These are phyloP conservation scores for Numida meleagris DNA, from an alignment of 2,113 vertebrate genomes.

Conservation along the genomic window DNA sequence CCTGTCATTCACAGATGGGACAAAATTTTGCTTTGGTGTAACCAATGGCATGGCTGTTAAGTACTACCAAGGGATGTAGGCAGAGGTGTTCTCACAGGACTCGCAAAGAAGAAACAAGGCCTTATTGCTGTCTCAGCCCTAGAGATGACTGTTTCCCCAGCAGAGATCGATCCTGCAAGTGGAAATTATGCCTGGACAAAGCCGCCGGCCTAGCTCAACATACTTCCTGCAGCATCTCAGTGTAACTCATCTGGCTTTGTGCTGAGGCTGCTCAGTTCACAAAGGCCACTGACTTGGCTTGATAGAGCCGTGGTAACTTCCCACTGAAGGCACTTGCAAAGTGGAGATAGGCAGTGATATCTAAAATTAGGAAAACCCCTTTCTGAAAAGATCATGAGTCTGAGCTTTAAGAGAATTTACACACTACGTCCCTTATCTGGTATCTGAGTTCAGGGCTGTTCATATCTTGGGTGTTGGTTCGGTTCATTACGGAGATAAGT, in stretches of 20 bases:
- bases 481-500: slow-evolving; percentile 5
- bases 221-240: neutral
- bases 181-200: accelerated
- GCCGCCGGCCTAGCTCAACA: neutral
- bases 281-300: accelerated
- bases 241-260: neutral
- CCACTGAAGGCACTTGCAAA: neutral
- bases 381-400: neutral
- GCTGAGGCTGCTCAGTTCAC: neutral
- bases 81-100: neutral
- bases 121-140: neutral
- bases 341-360: neutral
- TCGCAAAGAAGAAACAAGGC: neutral
- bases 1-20: neutral
- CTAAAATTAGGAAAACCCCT: slow-evolving; percentile 10
- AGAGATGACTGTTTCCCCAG: neutral
- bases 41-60: neutral
- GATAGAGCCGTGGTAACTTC: neutral
- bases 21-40: neutral
- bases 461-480: slow-evolving; percentile 17
- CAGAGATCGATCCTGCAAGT: accelerated
- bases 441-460: slow-evolving; percentile 37
- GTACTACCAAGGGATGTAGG: neutral
- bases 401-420: neutral
- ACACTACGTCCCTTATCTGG: neutral